A percentile compares a stretch with the other conserved stretches of the same genome.
phyloP scores from a whole-genome alignment of 2,888 invertebrate genomes.

The Scelioninae gen. 1 region DNA sequence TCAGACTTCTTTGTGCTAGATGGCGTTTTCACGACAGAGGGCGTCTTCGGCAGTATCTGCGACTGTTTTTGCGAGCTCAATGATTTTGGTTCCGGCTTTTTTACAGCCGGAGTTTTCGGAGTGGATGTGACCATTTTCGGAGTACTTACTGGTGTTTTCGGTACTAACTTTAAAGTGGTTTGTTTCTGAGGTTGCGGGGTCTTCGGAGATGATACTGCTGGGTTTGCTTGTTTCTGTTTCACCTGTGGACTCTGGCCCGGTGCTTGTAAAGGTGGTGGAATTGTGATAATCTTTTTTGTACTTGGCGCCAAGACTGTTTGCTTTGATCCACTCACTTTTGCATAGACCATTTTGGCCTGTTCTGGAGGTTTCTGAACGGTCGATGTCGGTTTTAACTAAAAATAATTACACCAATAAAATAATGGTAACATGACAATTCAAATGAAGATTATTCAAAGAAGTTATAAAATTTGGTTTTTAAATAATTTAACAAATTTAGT shows the following conservation, averaged over 20 bases:
- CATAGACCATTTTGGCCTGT: constrained; percentile 80
- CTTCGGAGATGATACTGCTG: constrained; percentile 58
- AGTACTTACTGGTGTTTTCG: constrained; percentile 71
- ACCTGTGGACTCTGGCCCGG: constrained; percentile 56
- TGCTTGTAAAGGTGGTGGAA: constrained; percentile 75
- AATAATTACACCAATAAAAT: too few relatives aligned
- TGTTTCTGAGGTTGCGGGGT: constrained; percentile 80
- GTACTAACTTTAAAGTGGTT: constrained; percentile 85
- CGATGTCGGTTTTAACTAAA: constrained; percentile 33
- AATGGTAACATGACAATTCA: too few relatives aligned
- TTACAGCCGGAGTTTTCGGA: constrained; percentile 26
- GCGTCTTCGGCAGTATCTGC: constrained; percentile 71
- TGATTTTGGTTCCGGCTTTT: constrained; percentile 81
- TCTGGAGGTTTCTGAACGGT: constrained; percentile 66
- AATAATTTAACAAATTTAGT: too few relatives aligned
- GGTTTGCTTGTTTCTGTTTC: constrained; percentile 70
- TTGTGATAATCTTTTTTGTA: constrained; percentile 78
- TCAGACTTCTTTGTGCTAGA: constrained; percentile 79
- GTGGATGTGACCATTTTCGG: constrained; percentile 70
- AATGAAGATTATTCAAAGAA: too few relatives aligned
- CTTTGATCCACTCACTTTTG: constrained; percentile 80
- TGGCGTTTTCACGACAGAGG: constrained; percentile 22
- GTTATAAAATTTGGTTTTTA: too few relatives aligned
- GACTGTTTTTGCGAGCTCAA: constrained; percentile 71
- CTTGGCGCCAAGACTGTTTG: constrained; percentile 80